phyloP scores from a whole-genome alignment of 1,140 invertebrate genomes.

The Ceratosolen solmsi region DNA sequence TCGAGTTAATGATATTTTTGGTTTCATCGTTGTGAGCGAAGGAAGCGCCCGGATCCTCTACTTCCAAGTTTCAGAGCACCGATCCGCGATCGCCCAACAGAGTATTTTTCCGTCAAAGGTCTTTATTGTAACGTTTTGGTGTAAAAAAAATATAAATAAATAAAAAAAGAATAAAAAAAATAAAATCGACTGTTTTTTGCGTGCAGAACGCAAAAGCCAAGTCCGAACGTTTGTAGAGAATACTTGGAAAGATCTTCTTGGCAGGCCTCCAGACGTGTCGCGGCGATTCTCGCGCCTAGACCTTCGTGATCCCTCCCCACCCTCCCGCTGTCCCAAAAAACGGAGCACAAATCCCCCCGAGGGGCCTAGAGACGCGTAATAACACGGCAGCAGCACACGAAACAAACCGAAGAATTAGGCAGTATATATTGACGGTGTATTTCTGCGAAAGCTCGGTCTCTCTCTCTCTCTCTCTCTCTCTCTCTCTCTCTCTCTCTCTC shows the following conservation, averaged over 20 bases:
- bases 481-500: too few relatives aligned
- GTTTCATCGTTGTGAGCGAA: neutral
- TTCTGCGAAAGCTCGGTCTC: too few relatives aligned
- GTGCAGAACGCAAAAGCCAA: neutral
- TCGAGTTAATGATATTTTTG: neutral
- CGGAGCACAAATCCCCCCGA: conserved; percentile 14
- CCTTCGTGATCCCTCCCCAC: neutral
- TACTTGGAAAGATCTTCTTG: conserved; percentile 10
- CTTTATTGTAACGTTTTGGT: neutral
- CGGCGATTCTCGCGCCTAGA: conserved; percentile 36
- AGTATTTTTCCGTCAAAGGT: neutral
- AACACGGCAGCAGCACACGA: conserved; percentile 62
- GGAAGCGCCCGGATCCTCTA: neutral
- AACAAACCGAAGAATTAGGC: conserved; percentile 66
- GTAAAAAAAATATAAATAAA: too few relatives aligned
- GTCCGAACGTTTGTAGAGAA: neutral
- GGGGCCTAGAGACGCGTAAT: conserved; percentile 60
- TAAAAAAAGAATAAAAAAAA: too few relatives aligned
- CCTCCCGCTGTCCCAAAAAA: neutral
- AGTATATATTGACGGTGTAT: too few relatives aligned
- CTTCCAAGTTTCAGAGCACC: neutral
- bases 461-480: too few relatives aligned
- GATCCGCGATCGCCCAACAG: neutral
- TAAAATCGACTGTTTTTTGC: neutral
- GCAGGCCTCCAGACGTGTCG: neutral